Conservation (phyloP, 2,888 invertebrate genomes). For the Branchipolynoe longqiensis region DNA sequence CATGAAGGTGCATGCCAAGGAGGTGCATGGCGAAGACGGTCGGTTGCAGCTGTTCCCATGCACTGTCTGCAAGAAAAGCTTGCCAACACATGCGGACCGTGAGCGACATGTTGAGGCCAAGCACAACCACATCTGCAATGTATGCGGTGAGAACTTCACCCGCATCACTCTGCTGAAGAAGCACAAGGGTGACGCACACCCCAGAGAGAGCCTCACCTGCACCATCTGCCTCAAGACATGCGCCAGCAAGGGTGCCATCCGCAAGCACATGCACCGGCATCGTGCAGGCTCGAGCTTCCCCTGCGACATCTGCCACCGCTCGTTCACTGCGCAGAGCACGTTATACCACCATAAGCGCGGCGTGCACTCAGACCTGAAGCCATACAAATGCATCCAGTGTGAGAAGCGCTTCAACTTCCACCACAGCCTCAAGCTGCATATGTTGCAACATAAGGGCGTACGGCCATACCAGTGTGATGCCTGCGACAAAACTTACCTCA, state of each 20-base stretch:
- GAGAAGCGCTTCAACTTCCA: conserved; percentile 74
- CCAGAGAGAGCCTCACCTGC: conserved; percentile 42
- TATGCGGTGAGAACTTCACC: conserved; percentile 59
- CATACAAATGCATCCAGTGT: conserved; percentile 75
- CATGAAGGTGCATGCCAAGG: conserved; percentile 21
- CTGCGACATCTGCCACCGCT: conserved; percentile 76
- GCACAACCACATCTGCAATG: conserved; percentile 58
- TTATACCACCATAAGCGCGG: conserved; percentile 76
- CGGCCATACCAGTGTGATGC: conserved; percentile 74
- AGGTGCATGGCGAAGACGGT: conserved; percentile 21
- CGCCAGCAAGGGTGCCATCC: conserved; percentile 54
- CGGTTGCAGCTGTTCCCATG: conserved; percentile 17
- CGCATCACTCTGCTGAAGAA: conserved; percentile 26
- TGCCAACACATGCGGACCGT: conserved; percentile 36
- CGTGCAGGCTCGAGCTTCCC: conserved; percentile 11
- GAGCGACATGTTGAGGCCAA: conserved; percentile 38
- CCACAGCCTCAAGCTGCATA: conserved; percentile 76
- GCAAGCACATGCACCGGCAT: conserved; percentile 63
- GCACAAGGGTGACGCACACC: conserved; percentile 29
- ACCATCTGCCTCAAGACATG: conserved; percentile 53
- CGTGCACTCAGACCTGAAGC: conserved; percentile 72
- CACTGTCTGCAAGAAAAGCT: conserved; percentile 28
- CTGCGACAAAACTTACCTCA: conserved; percentile 78
- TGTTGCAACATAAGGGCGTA: conserved; percentile 73
- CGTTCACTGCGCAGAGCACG: conserved; percentile 73